Evolutionary conservation across 2,888 invertebrate species (phyloP), one percentile per base, ranked within the genome.

Genomic region (Aproaerema taeniolella): DNA sequence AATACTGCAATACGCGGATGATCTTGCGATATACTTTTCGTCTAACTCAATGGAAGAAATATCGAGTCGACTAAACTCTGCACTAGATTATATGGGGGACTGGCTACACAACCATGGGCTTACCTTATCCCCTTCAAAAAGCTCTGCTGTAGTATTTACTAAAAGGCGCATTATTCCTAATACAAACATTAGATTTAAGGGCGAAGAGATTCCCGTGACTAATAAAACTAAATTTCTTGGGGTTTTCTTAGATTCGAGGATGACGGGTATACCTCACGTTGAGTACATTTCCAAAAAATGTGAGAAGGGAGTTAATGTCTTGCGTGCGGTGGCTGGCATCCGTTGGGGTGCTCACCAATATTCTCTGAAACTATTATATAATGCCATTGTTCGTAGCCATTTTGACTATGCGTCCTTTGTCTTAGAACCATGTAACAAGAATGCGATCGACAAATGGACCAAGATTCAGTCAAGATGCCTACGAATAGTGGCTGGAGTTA

Each of bases 1-100:
- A 1, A 25, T 55, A 0, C 28, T 58, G 2, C 56, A 55, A 32
- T 56, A 55, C 38, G 58, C 56, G 0, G 55, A 55, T 45, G 56
- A 56, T 24, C 6, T 54, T 4, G 42, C 41, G 1, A 26, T 54
- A 0, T 58, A 52, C 13, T n/a, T 37, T 0, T 11, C 36, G 2
- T 13, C 5, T 5, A 2, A 25, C 0, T 31, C 38, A 5, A 30
- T 46, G 17, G 17, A 34, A 6, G 24, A 36, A 0, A 14, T 30
- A 13, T 2, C 11, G 6, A 7, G 6, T 2, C 10, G 16, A 9
- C 12, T 45, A 2, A 35, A 36, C 12, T 8, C 16, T 5, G 34
- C 49, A n/a, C 24, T 52, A 1, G 2, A 31, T 3, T 43, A 41
- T 26, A 32, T 47, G 2, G 14, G 26, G 5, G 0, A 8, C 0